Evolutionary conservation across 2,113 vertebrate species (phyloP), one percentile per base, ranked within the genome.

Genomic region (Planiliza haematocheilus): DNA sequence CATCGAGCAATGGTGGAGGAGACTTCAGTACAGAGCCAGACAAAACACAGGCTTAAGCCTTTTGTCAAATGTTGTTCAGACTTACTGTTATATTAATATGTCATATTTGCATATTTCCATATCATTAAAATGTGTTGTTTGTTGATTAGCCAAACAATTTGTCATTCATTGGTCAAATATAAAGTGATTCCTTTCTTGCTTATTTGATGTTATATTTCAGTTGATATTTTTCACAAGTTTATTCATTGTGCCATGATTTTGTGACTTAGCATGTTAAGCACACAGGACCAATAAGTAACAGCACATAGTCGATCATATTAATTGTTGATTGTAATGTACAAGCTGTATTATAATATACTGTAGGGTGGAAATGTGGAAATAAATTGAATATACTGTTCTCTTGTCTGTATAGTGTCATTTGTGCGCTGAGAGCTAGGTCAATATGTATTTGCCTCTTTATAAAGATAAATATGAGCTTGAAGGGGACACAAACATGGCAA

Each of bases 241-340:
- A 8, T 78, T 7, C 18, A 16, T n/a, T 49, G 34, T 72, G 61
- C 61, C 43, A 70, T 75, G 41, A 37, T 1, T 20, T 50, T 65
- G n/a, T n/a, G 24, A 12, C 9, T 52, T 20, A 41, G 7, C 20
- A 3, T 30, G 24, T 5, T 30, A 30, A 30, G 24, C 5, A n/a
- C n/a, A n/a, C n/a, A n/a, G n/a, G n/a, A n/a, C n/a, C n/a, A n/a
- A n/a, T n/a, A n/a, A n/a, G n/a, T n/a, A n/a, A n/a, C n/a, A n/a
- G n/a, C n/a, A n/a, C n/a, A n/a, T n/a, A n/a, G n/a, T n/a, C n/a
- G n/a, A n/a, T 30, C 3, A 30, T 30, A 43, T 8, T 10, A 10
- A 21, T 43, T 63, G 17, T 51, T 51, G 24, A 30, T 42, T 39
- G 10, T 57, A 55, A 45, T 39, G 34, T 20, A 10, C 18, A 42